Evolutionary conservation across 2,113 vertebrate species (phyloP).

Genomic region (Microtus oregoni): DNA sequence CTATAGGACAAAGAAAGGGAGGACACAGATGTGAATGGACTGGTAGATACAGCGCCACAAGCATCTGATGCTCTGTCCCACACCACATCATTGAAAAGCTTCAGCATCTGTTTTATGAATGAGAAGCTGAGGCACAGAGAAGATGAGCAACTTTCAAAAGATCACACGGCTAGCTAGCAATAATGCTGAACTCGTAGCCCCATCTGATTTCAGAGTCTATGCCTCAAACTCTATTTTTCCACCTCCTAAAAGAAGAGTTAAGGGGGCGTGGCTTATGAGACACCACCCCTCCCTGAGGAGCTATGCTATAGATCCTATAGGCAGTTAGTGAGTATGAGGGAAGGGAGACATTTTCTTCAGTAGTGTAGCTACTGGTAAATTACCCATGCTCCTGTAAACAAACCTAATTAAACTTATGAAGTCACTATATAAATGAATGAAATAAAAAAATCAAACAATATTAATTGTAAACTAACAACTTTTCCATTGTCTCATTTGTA

Average conservation of each 20-base stretch:
- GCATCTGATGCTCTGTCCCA: background rate
- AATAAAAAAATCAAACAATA: background rate
- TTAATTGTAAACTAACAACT: background rate
- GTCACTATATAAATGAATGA: background rate
- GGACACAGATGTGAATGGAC: background rate
- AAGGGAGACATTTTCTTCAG: background rate
- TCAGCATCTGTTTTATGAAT: background rate
- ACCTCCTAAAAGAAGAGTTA: background rate
- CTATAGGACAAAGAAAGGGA: background rate
- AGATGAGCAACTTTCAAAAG: background rate
- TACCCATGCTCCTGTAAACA: background rate
- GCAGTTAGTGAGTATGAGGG: background rate
- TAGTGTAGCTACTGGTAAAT: background rate
- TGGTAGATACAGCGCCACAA: background rate
- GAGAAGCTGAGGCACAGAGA: constrained; percentile 11
- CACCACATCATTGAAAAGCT: background rate
- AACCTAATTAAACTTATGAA: background rate
- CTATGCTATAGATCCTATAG: background rate
- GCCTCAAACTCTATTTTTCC: background rate
- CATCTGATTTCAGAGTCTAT: constrained; percentile 2
- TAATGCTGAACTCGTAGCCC: background rate
- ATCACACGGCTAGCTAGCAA: background rate
- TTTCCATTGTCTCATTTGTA: background rate
- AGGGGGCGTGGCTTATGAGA: background rate
- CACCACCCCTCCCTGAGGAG: background rate